Evolutionary conservation across 2,888 invertebrate species (phyloP).

Genomic region (Emmelina monodactyla): DNA sequence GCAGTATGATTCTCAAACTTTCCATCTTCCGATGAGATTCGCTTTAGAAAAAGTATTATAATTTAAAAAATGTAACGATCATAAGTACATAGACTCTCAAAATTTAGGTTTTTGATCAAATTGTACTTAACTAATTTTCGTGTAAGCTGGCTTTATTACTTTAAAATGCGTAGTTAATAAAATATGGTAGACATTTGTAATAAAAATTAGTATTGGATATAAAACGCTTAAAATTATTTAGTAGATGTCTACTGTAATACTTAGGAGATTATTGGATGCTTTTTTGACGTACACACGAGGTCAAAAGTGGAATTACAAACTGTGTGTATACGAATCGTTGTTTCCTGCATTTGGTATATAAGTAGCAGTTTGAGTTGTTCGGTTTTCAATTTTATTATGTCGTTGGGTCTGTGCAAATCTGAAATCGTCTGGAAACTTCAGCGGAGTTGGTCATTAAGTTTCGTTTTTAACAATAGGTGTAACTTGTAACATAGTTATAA

Average conservation of each 20-base stretch:
- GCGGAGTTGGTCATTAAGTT: constrained; percentile 33
- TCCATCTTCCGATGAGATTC: no score
- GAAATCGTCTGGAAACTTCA: constrained; percentile 24
- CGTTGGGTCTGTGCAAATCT: constrained; percentile 38
- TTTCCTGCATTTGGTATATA: constrained; percentile 23
- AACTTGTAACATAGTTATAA: constrained; percentile 41
- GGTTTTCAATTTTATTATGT: constrained; percentile 24
- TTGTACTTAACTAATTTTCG: constrained; percentile 64
- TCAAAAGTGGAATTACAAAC: constrained; percentile 21
- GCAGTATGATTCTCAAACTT: no score
- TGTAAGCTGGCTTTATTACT: constrained; percentile 64
- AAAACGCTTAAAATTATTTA: constrained; percentile 51
- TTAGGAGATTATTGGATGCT: constrained; percentile 17
- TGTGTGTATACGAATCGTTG: constrained; percentile 60
- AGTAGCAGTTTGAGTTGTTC: constrained; percentile 21
- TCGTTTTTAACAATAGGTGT: constrained; percentile 39
- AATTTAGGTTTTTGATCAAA: no score
- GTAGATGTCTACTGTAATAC: constrained; percentile 29
- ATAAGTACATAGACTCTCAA: no score
- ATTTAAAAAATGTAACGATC: no score
- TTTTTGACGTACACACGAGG: constrained; percentile 30
- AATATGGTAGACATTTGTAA: constrained; percentile 43
- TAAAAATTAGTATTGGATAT: constrained; percentile 16
- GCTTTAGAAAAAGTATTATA: no score
- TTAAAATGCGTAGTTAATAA: constrained; percentile 57